Evolutionary conservation across 2,113 vertebrate species (phyloP).

Genomic region (Chaenocephalus aceratus): DNA sequence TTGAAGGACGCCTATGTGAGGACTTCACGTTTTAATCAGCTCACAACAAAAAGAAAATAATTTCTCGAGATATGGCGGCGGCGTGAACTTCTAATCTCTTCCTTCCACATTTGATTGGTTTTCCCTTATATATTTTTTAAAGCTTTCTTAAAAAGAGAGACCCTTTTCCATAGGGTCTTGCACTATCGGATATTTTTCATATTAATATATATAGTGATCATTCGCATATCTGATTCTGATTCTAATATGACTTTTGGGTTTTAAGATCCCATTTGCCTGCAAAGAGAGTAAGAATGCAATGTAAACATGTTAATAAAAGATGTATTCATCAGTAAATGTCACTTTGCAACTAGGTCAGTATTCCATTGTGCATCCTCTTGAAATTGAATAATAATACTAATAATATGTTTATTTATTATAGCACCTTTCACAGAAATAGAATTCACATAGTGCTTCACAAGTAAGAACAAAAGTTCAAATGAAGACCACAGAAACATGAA

Average conservation of each 20-base stretch:
- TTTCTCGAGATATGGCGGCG: conserved; percentile 10
- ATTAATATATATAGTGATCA: neutral
- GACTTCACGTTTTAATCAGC: conserved; percentile 40
- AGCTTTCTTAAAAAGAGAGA: conserved; percentile 15
- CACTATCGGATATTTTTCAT: neutral
- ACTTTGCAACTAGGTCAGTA: too few species aligned
- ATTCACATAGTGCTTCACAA: too few species aligned
- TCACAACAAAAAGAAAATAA: neutral
- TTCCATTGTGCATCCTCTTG: neutral
- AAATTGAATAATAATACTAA: too few species aligned
- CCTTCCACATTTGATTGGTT: neutral
- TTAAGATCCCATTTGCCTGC: neutral
- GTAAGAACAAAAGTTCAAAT: too few species aligned
- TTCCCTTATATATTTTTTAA: conserved; percentile 5
- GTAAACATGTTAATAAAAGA: too few species aligned
- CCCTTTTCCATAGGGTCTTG: neutral
- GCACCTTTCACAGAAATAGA: too few species aligned
- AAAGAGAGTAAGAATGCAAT: neutral
- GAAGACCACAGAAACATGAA: too few species aligned
- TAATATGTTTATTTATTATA: too few species aligned
- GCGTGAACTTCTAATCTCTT: conserved; percentile 34
- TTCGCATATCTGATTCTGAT: too few species aligned
- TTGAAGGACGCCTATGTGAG: conserved; percentile 20
- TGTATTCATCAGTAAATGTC: neutral
- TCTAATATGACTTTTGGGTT: neutral